phyloP scores from a whole-genome alignment of 1,140 invertebrate genomes.

The Brachionus angularis region DNA sequence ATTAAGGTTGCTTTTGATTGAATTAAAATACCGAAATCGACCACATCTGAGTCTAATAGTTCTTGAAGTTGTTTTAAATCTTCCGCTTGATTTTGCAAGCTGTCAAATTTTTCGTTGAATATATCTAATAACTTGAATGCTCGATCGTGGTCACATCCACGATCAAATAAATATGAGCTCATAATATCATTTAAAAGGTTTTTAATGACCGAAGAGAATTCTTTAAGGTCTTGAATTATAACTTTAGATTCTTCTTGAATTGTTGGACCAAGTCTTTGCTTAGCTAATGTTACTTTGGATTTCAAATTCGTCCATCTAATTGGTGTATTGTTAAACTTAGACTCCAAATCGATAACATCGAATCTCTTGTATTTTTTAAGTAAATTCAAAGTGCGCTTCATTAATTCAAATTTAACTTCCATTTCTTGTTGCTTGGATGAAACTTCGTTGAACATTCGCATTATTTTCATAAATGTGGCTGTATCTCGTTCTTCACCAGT shows the following conservation, averaged over 20 bases:
- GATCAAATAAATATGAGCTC: slow-evolving; percentile 18
- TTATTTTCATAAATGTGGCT: slow-evolving; percentile 58
- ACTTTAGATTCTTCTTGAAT: slow-evolving; percentile 57
- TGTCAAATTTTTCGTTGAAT: slow-evolving; percentile 51
- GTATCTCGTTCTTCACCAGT: slow-evolving; percentile 57
- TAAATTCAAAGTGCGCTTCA: slow-evolving; percentile 54
- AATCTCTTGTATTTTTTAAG: slow-evolving; percentile 57
- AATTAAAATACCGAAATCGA: slow-evolving; percentile 55
- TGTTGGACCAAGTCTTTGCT: slow-evolving; percentile 57
- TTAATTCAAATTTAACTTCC: slow-evolving; percentile 56
- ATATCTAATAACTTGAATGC: slow-evolving; percentile 52
- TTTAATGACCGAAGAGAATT: slow-evolving; percentile 31
- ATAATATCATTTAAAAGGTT: slow-evolving; percentile 5
- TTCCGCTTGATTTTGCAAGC: slow-evolving; percentile 45
- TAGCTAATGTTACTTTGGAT: slow-evolving; percentile 57
- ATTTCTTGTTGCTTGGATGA: slow-evolving; percentile 56
- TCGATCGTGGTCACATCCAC: slow-evolving; percentile 36
- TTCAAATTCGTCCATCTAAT: slow-evolving; percentile 56
- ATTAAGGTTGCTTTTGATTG: slow-evolving; percentile 48
- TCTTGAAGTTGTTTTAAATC: slow-evolving; percentile 57
- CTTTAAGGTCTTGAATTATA: slow-evolving; percentile 49
- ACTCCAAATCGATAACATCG: slow-evolving; percentile 51
- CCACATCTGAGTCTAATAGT: slow-evolving; percentile 54
- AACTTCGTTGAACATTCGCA: slow-evolving; percentile 58
- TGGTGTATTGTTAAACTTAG: slow-evolving; percentile 53